Percentiles rank a stretch among this genome's conserved stretches.
phyloP scores from a whole-genome alignment of 1,140 invertebrate species.

The Pseudomyrmex gracilis region DNA sequence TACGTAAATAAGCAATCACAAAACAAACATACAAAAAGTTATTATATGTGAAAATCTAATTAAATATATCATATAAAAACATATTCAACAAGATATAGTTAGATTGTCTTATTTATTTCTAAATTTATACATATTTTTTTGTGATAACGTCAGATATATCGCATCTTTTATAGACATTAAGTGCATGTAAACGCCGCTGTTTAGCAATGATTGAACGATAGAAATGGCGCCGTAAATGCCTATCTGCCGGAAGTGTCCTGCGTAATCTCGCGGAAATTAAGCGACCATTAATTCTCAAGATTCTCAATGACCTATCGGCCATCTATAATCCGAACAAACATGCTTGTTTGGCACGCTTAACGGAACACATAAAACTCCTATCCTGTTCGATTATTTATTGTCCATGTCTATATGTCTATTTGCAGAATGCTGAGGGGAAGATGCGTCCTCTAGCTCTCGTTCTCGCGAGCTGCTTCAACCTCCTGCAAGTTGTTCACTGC shows the following conservation, averaged over 20 bases:
- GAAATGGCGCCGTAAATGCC: not conserved
- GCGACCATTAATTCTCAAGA: conserved; percentile 23
- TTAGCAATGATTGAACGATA: conserved; percentile 2
- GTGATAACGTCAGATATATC: not conserved
- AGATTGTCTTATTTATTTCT: not conserved
- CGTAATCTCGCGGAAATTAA: conserved; percentile 26
- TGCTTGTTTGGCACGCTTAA: not conserved
- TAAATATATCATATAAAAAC: too few relatives aligned
- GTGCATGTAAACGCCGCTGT: not conserved
- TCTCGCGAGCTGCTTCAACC: conserved; percentile 76
- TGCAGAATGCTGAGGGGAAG: conserved; percentile 83
- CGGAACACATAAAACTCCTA: conserved; percentile 19
- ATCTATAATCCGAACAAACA: not conserved
- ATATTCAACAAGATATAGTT: not conserved
- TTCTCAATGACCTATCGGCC: conserved; percentile 35
- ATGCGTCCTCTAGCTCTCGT: conserved; percentile 81
- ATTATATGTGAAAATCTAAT: not conserved
- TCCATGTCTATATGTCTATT: conserved; percentile 61
- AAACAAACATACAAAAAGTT: conserved; percentile 11
- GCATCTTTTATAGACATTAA: conserved; percentile 13
- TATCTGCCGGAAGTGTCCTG: conserved; percentile 31
- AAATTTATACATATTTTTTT: not conserved
- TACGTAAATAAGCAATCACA: not conserved
- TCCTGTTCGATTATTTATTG: conserved; percentile 5
- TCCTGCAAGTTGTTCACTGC: conserved; percentile 66